phyloP scores from a whole-genome alignment of 2,797 vertebrate genomes.

The Acrossocheilus wenchowensis region DNA sequence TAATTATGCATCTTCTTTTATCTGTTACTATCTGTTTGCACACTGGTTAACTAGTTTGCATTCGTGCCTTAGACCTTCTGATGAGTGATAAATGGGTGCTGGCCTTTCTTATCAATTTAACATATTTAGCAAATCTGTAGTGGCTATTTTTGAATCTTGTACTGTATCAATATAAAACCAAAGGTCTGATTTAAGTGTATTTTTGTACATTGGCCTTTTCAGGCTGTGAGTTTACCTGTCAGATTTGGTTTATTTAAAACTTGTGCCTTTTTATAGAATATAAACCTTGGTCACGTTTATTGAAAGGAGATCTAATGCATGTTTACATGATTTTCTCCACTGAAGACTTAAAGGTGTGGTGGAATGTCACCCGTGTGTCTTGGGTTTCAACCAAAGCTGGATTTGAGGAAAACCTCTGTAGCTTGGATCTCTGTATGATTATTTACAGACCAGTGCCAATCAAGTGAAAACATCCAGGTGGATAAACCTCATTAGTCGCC shows the following conservation, averaged over 20 bases:
- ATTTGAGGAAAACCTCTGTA: constrained; percentile 39
- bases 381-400: constrained; percentile 14
- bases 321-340: constrained; percentile 39
- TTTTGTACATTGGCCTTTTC: constrained; percentile 28
- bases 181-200: constrained; percentile 36
- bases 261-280: constrained; percentile 58
- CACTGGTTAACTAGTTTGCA: constrained; percentile 45
- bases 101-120: constrained; percentile 48
- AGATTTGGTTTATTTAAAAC: constrained; percentile 43
- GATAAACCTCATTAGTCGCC: constrained; percentile 29
- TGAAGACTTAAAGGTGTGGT: constrained; percentile 23
- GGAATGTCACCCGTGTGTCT: constrained; percentile 8
- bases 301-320: constrained; percentile 54
- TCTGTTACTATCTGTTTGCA: constrained; percentile 33
- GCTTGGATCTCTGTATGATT: constrained; percentile 50
- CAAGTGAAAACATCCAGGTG: constrained; percentile 35
- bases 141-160: constrained; percentile 60
- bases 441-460: constrained; percentile 58
- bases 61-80: constrained; percentile 14
- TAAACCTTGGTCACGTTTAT: constrained; percentile 56
- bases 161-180: constrained; percentile 30
- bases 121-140: constrained; percentile 48
- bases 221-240: constrained; percentile 39
- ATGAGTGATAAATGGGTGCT: constrained; percentile 37
- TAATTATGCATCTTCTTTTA: constrained; percentile 57